phyloP scores from a whole-genome alignment of 2,113 vertebrate genomes.

The Ornithorhynchus anatinus region DNA sequence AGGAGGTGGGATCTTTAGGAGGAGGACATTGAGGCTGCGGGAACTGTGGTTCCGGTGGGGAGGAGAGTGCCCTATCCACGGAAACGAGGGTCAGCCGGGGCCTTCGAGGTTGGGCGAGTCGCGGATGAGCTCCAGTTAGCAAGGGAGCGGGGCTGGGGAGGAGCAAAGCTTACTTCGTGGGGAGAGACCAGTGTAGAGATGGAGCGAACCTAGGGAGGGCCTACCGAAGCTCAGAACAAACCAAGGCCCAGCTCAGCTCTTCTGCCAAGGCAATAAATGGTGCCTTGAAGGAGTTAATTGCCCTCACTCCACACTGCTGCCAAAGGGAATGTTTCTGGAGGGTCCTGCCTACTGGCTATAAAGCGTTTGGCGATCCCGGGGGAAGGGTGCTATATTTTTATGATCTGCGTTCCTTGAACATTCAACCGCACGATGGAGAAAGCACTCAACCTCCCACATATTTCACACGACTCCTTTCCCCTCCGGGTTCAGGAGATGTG shows the following conservation, averaged over 20 bases:
- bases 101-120: too few species aligned
- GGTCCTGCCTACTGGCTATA: neutral
- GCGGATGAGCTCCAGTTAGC: too few species aligned
- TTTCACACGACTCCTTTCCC: neutral
- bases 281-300: neutral
- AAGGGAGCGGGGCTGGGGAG: too few species aligned
- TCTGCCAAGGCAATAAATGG: neutral
- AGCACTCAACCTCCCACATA: neutral
- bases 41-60: too few species aligned
- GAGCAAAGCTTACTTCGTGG: too few species aligned
- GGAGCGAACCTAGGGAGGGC: too few species aligned
- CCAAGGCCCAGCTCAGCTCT: neutral
- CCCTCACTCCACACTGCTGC: neutral
- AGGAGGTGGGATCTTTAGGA: too few species aligned
- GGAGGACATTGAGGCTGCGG: too few species aligned
- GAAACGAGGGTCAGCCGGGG: too few species aligned
- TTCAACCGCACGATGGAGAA: constrained; percentile 6
- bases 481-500: neutral
- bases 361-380: neutral
- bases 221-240: too few species aligned
- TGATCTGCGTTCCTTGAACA: neutral
- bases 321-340: neutral
- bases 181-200: too few species aligned
- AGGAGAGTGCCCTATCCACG: too few species aligned
- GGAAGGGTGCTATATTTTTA: neutral